Base-by-base conservation (phyloP, 2,888 invertebrate species). In the Pterostichus niger region DNA sequence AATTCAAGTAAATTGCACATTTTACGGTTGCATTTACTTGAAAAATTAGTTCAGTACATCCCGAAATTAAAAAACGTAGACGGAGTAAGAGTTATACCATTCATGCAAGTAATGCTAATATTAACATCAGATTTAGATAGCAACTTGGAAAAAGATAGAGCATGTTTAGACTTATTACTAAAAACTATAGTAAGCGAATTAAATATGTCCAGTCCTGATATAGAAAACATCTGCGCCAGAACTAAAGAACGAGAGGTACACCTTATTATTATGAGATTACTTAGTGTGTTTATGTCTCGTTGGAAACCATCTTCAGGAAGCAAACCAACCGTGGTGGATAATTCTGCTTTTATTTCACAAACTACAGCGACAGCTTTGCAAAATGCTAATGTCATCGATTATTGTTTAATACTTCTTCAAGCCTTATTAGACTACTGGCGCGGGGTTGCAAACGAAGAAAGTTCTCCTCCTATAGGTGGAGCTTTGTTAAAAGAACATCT, bases 71-170 rank as follows among this genome's bases (percentile, higher is more conserved):
- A 95, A 85, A 91, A 93, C 68, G 93, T 96, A 84, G 96, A 96
- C 24, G 98, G 98, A 1, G 94, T 96, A 6, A 92, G 96, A 84
- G 95, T 96, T 17, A 96, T 98, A 88, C 98, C 98, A 0, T 96
- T 97, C 87, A 94, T 98, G 89, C 98, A 98, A 93, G 96, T 83
- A n/a, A 77, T 52, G 3, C 92, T 98, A 9, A 97, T 98, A 95
- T 90, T 98, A 78, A 96, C 97, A 0, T 94, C 95, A 7, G 98
- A 98, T 89, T 92, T 98, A 33, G 97, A 98, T 89, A 95, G 96
- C 0, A 95, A 94, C 86, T 95, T 95, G 44, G 97, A 96, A 87
- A 92, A 93, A 59, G 97, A 98, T 89, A 93, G 94, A 86, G 92
- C 93, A 0, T 95, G 96, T 40, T 91, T 98, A 15, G 96, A 96